Base-by-base conservation (phyloP, 2,888 invertebrate genomes). In the Lasioglossum lativentre region DNA sequence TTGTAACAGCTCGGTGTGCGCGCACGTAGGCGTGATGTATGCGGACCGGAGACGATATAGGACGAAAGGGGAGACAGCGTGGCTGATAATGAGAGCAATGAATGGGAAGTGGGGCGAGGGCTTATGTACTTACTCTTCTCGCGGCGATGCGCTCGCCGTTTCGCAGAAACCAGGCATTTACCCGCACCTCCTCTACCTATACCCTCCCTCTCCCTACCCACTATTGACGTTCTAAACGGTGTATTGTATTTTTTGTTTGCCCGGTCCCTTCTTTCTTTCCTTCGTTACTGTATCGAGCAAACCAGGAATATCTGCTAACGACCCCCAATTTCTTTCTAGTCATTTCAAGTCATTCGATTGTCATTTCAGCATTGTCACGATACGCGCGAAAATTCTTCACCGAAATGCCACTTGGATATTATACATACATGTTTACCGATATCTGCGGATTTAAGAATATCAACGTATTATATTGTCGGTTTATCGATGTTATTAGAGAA, bases 61-160 rank as follows among this genome's bases (percentile, higher is more conserved):
- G 86, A 86, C 76, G 86, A 85, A 83, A 85, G 86, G 85, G 87
- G 76, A 82, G 84, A 85, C 82, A 82, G 88, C 83, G 85, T 75
- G 84, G 84, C 83, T 86, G 91, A 90, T 92, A 92, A 92, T 90
- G 89, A 92, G 89, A 92, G 91, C 91, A 91, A 91, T 91, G 92
- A 93, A 91, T 93, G 90, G 87, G 88, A 92, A 93, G 89, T 91
- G 89, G 92, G 89, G 73, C 92, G 87, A 85, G 86, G 75, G 89
- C 82, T 89, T 88, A 80, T 88, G 72, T 80, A 78, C 80, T 79
- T 74, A 78, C 76, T 82, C 81, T 75, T 88, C 83, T 80, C 83
- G 75, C 70, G 70, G 80, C 73, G 81, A 80, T 78, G 72, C 77
- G 59, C 75, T 73, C 68, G 77, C 45, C 80, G 77, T 86, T 87